Evolutionary conservation across 92 coral and sea anemone species (phyloP).

Genomic region (Palythoa heliodiscus): DNA sequence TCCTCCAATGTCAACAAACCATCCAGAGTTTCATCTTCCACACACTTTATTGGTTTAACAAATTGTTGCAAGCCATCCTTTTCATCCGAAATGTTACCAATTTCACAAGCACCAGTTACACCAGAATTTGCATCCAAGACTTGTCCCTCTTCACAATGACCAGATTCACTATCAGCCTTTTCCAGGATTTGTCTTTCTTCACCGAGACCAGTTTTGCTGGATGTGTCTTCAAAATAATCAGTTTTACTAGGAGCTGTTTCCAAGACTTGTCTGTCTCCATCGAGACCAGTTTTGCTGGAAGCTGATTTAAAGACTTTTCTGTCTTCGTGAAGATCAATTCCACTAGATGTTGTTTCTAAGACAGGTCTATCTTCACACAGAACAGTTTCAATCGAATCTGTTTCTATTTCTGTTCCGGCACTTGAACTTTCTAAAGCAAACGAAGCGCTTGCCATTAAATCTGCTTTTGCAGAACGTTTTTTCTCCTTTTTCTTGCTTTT

Average conservation of each 20-base stretch:
- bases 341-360: not conserved
- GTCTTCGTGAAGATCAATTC: not conserved
- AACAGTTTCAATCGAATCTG: not conserved
- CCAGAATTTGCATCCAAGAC: not conserved
- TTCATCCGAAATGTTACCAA: not conserved
- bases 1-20: slow-evolving; percentile 8
- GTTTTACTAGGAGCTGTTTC: not conserved
- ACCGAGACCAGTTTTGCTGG: not conserved
- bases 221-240: not conserved
- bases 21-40: slow-evolving; percentile 28
- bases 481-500: slow-evolving; percentile 46
- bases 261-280: not conserved
- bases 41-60: not conserved
- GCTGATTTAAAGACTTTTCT: not conserved
- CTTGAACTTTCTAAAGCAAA: not conserved
- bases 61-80: not conserved
- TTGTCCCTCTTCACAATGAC: not conserved
- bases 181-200: not conserved
- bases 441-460: not conserved
- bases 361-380: not conserved
- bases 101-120: not conserved
- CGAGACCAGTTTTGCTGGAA: not conserved
- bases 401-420: slow-evolving; percentile 17
- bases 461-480: slow-evolving; percentile 3
- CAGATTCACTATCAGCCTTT: not conserved